Percentiles rank a stretch among this genome's conserved stretches.
Evolutionary conservation across 2,113 vertebrate species (phyloP).

Genomic region (Eudyptes chrysolophus): DNA sequence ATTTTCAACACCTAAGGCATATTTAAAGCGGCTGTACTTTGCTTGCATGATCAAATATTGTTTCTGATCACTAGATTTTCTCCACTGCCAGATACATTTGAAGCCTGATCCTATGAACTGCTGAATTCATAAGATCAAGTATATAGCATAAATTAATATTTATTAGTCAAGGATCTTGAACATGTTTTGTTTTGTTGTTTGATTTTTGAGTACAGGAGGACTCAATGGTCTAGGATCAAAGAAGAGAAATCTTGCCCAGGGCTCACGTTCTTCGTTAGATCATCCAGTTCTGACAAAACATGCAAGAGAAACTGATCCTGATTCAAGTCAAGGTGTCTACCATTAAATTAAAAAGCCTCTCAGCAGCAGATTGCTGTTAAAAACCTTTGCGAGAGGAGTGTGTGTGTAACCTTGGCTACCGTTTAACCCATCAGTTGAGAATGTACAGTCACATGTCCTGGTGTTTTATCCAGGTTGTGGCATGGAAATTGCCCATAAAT

Average conservation of each 20-base stretch:
- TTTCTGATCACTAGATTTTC: background rate
- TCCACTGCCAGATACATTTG: background rate
- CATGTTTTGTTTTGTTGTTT: background rate
- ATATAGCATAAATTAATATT: background rate
- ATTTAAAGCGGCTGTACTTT: background rate
- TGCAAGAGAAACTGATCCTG: background rate
- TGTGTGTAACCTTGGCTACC: background rate
- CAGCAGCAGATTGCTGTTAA: background rate
- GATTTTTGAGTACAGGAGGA: background rate
- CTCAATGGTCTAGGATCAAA: background rate
- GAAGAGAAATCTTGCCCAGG: background rate
- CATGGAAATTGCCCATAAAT: conserved; percentile 11
- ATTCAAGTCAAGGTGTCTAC: background rate
- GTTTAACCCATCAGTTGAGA: background rate
- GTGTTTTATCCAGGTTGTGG: background rate
- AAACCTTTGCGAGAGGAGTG: background rate
- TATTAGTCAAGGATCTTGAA: background rate
- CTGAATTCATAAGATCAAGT: background rate
- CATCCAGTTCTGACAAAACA: background rate
- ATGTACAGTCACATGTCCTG: background rate
- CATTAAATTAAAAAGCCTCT: background rate
- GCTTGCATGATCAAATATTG: background rate
- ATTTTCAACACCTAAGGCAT: background rate
- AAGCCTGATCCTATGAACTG: background rate
- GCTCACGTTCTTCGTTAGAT: background rate